Percentiles rank a stretch among this genome's conserved stretches.
phyloP scores from a whole-genome alignment of 2,113 vertebrate species.

The Oryzias javanicus region DNA sequence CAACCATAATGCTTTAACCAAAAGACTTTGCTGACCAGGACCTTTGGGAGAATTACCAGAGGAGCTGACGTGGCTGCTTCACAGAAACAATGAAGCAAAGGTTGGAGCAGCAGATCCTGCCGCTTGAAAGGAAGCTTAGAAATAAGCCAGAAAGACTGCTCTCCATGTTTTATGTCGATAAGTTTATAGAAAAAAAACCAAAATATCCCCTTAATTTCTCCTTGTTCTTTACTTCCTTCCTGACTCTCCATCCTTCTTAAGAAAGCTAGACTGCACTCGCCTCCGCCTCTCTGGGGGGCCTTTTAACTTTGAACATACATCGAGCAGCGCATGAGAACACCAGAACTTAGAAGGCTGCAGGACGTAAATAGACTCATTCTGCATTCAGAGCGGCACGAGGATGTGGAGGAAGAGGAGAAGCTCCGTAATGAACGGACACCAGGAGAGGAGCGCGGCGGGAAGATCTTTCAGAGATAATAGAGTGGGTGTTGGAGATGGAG shows the following conservation, averaged over 20 bases:
- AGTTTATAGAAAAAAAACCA: not conserved
- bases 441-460: conserved; percentile 11
- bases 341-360: conserved; percentile 15
- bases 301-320: conserved; percentile 46
- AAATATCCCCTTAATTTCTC: not conserved
- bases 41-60: conserved; percentile 10
- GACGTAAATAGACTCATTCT: conserved; percentile 29
- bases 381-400: conserved; percentile 21
- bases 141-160: not conserved
- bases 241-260: conserved; percentile 9
- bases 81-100: conserved; percentile 32
- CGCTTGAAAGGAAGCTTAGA: conserved; percentile 35
- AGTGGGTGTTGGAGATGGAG: conserved; percentile 12
- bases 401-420: conserved; percentile 13
- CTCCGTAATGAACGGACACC: conserved; percentile 35
- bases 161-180: no score
- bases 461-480: conserved; percentile 24
- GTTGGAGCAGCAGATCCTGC: conserved; percentile 26
- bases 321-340: conserved; percentile 25
- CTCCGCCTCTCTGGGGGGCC: conserved; percentile 20
- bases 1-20: conserved; percentile 5
- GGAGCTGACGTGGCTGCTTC: not conserved
- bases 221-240: not conserved
- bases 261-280: conserved; percentile 22
- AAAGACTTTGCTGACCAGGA: conserved; percentile 12